phyloP scores from a whole-genome alignment of 2,888 invertebrate genomes.

The Ctenicera cuprea region DNA sequence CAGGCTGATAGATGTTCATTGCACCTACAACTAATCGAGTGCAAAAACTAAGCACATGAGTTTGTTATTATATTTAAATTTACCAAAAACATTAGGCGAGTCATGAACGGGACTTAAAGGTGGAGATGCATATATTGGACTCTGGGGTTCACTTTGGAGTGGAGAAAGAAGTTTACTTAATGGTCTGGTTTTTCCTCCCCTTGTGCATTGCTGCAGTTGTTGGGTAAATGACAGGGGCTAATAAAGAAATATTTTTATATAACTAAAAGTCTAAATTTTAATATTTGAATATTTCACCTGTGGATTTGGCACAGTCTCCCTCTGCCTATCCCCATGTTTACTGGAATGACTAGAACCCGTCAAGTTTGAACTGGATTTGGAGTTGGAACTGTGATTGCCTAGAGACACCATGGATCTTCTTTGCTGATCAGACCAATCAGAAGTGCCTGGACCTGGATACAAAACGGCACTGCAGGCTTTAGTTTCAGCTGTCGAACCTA shows the following conservation, averaged over 20 bases:
- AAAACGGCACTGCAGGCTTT: conserved; percentile 78
- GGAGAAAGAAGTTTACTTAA: conserved; percentile 78
- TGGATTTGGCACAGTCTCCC: conserved; percentile 64
- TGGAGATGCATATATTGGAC: conserved; percentile 83
- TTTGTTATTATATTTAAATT: conserved; percentile 34
- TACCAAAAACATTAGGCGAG: conserved; percentile 70
- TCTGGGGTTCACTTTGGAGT: conserved; percentile 80
- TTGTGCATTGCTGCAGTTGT: conserved; percentile 90
- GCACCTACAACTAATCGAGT: conserved; percentile 59
- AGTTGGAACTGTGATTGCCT: conserved; percentile 84
- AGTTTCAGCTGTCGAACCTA: conserved; percentile 78
- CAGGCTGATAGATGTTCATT: conserved; percentile 72
- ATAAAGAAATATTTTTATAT: conserved; percentile 59
- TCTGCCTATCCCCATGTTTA: conserved; percentile 68
- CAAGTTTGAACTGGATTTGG: conserved; percentile 86
- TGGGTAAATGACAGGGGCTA: conserved; percentile 92
- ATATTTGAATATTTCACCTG: conserved; percentile 58
- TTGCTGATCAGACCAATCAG: conserved; percentile 73
- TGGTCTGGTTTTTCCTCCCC: conserved; percentile 80
- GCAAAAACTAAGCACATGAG: conserved; percentile 17
- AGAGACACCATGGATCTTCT: conserved; percentile 76
- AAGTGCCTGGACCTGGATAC: conserved; percentile 70
- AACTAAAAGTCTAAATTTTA: too few species aligned
- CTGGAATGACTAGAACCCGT: conserved; percentile 77
- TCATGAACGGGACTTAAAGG: conserved; percentile 77